Evolutionary conservation across 2,797 vertebrate genomes (phyloP).

Genomic region (Sebastes melanostomus): DNA sequence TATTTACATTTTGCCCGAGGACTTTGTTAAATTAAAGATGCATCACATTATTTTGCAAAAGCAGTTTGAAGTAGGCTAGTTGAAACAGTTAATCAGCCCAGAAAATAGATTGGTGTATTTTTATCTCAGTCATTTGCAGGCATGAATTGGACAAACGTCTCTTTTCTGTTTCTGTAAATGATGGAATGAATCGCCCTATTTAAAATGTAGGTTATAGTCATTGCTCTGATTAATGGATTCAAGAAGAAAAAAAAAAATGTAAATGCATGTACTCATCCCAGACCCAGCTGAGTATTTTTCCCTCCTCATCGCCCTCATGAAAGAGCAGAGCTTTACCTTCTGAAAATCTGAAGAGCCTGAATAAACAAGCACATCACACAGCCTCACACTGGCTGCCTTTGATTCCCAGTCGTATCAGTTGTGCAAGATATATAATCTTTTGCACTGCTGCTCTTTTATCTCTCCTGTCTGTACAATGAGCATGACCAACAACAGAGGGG

Average conservation of each 20-base stretch:
- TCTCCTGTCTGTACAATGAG: conserved; percentile 10
- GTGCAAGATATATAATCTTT: conserved; percentile 22
- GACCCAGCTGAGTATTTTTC: not conserved
- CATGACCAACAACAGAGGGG: conserved; percentile 6
- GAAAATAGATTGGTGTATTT: conserved; percentile 68
- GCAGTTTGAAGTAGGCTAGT: conserved; percentile 43
- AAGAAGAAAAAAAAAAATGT: conserved; percentile 22
- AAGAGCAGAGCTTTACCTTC: conserved; percentile 10
- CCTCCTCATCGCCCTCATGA: not conserved
- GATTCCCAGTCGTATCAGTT: conserved; percentile 11
- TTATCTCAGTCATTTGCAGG: conserved; percentile 60
- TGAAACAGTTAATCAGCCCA: conserved; percentile 52
- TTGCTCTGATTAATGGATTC: conserved; percentile 61
- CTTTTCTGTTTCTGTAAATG: conserved; percentile 60
- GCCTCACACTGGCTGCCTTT: conserved; percentile 5
- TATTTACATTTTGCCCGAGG: not conserved
- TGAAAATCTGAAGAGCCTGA: conserved; percentile 15
- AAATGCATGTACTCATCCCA: conserved; percentile 21
- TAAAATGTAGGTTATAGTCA: conserved; percentile 69
- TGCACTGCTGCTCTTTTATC: conserved; percentile 14
- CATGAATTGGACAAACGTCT: conserved; percentile 61
- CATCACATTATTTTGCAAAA: not conserved
- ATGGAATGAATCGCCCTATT: conserved; percentile 62
- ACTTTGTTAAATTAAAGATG: not conserved
- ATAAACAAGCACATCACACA: conserved; percentile 33